These are phyloP conservation scores for Cheilosia soror DNA, from an alignment of 2,888 invertebrate genomes.

Conservation along the genomic window DNA sequence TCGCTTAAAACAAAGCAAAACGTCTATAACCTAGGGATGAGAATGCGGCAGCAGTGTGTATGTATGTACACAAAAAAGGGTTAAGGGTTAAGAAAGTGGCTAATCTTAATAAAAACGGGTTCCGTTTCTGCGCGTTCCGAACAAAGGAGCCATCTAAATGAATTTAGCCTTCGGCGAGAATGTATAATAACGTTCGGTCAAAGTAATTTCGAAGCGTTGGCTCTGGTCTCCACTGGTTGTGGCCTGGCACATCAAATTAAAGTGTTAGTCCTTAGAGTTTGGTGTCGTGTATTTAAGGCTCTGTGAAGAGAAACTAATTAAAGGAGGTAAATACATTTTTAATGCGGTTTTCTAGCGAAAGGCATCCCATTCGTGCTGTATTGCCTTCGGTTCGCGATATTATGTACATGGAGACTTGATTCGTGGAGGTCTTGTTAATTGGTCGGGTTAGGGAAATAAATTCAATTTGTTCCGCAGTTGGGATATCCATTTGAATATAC, in stretches of 20 bases:
- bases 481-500: slow-evolving; percentile 15
- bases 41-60: neutral
- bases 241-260: slow-evolving; percentile 68
- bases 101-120: slow-evolving; percentile 73
- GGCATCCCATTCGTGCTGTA: slow-evolving; percentile 40
- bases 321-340: slow-evolving; percentile 77
- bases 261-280: slow-evolving; percentile 68
- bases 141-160: slow-evolving; percentile 76
- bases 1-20: slow-evolving; percentile 64
- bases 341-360: slow-evolving; percentile 74
- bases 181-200: slow-evolving; percentile 69
- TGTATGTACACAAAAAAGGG: slow-evolving; percentile 42
- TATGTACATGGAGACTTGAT: slow-evolving; percentile 3
- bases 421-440: slow-evolving; percentile 46
- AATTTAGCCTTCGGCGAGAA: slow-evolving; percentile 76
- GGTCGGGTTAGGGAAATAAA: slow-evolving; percentile 44
- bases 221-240: slow-evolving; percentile 34
- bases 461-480: slow-evolving; percentile 48
- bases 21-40: slow-evolving; percentile 3
- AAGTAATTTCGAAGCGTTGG: slow-evolving; percentile 59
- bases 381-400: slow-evolving; percentile 16
- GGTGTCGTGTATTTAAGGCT: slow-evolving; percentile 66
- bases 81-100: slow-evolving; percentile 77
- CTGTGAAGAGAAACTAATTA: slow-evolving; percentile 77
- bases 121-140: slow-evolving; percentile 54